These are phyloP conservation scores for Porites divaricata DNA, from an alignment of 92 coral and sea anemone species.

Conservation along the genomic window DNA sequence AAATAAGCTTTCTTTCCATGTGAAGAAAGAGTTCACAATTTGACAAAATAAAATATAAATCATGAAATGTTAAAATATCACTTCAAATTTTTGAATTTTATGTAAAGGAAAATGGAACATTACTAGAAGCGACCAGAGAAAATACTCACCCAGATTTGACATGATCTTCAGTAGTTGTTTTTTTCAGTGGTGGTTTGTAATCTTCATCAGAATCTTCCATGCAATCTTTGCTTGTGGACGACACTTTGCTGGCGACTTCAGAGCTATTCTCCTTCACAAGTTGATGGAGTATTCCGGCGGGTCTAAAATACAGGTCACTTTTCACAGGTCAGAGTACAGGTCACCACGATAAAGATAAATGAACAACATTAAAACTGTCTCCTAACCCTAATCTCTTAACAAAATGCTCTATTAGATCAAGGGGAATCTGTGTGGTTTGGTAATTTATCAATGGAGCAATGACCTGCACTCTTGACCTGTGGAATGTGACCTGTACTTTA, in stretches of 20 bases:
- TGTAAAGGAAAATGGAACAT: slow-evolving; percentile 10
- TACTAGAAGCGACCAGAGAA: no score
- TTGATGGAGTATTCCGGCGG: neutral
- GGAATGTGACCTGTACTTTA: no score
- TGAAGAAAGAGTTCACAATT: neutral
- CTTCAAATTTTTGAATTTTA: neutral
- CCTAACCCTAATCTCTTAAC: no score
- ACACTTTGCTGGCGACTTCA: neutral
- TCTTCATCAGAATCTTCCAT: slow-evolving; percentile 13
- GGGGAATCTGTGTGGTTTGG: no score
- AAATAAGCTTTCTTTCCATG: neutral
- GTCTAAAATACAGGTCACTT: no score
- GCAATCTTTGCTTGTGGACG: neutral
- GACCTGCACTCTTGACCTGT: no score
- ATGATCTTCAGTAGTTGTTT: neutral
- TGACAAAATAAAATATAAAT: neutral
- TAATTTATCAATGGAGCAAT: no score
- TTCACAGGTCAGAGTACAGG: no score
- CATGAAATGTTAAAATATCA: neutral
- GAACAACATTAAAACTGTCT: no score
- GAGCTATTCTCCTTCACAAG: neutral
- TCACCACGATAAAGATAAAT: no score
- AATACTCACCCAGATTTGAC: slow-evolving; percentile 26
- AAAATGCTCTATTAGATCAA: no score
- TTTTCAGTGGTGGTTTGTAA: no score